These are phyloP conservation scores for Pipra filicauda DNA, from an alignment of 2,113 vertebrate genomes.

Conservation along the genomic window DNA sequence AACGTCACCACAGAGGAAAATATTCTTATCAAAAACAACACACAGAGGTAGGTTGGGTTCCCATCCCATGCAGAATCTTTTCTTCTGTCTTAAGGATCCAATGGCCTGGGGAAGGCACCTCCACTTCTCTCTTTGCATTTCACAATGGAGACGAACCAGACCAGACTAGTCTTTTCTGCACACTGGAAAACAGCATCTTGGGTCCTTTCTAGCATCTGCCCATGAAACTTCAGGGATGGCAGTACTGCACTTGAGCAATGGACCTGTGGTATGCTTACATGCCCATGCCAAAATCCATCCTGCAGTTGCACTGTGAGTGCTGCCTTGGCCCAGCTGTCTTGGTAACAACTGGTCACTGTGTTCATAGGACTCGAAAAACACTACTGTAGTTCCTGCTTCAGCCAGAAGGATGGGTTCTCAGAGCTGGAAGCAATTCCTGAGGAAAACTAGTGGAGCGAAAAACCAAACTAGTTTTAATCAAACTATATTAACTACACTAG, in stretches of 20 bases:
- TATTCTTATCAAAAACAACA: neutral
- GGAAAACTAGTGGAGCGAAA: neutral
- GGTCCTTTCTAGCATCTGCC: neutral
- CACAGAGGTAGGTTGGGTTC: neutral
- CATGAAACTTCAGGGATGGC: neutral
- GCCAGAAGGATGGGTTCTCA: neutral
- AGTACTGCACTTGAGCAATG: neutral
- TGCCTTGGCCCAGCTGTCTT: rapidly evolving
- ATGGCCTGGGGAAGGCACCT: neutral
- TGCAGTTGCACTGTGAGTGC: rapidly evolving
- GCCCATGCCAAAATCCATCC: neutral
- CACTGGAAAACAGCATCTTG: neutral
- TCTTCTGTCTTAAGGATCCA: neutral
- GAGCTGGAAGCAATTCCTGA: neutral
- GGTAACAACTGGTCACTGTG: neutral
- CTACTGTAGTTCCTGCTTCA: neutral
- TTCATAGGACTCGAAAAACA: neutral
- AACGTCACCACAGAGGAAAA: neutral
- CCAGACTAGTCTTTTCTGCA: neutral
- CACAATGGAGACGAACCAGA: neutral
- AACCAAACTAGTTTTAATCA: neutral
- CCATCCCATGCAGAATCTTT: neutral
- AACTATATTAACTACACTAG: neutral
- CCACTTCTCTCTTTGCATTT: neutral
- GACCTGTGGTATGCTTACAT: no score